phyloP scores from a whole-genome alignment of 2,888 invertebrate species.

The Euzophera pinguis region DNA sequence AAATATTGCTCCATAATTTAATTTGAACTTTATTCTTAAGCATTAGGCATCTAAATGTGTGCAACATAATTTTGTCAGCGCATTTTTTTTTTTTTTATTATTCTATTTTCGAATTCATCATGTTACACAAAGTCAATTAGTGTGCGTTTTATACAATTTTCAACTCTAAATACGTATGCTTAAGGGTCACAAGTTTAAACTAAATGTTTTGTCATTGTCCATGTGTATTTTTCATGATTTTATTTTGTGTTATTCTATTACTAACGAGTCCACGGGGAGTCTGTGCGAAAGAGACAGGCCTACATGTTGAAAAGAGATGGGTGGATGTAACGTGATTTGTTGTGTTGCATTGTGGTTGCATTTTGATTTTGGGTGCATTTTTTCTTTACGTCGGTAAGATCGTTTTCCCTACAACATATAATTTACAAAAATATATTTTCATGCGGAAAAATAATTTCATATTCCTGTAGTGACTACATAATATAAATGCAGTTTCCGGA shows the following conservation, averaged over 20 bases:
- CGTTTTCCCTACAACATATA: too few species aligned
- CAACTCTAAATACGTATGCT: slow-evolving; percentile 18
- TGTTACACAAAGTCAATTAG: neutral
- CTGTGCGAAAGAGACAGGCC: slow-evolving; percentile 39
- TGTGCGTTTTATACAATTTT: slow-evolving; percentile 18
- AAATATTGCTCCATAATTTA: slow-evolving; percentile 10
- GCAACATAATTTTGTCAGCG: neutral
- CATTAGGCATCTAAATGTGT: slow-evolving; percentile 17
- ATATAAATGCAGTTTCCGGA: too few species aligned
- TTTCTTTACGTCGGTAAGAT: too few species aligned
- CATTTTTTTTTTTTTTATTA: slow-evolving; percentile 10
- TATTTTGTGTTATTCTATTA: slow-evolving; percentile 73
- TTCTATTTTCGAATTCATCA: slow-evolving; percentile 7
- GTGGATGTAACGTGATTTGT: slow-evolving; percentile 45
- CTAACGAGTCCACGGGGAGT: slow-evolving; percentile 71
- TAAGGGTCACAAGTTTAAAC: slow-evolving; percentile 26
- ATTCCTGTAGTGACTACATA: too few species aligned
- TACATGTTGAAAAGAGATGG: slow-evolving; percentile 31
- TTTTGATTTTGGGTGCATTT: slow-evolving; percentile 12
- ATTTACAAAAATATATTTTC: too few species aligned
- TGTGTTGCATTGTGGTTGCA: slow-evolving; percentile 53
- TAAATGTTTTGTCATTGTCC: slow-evolving; percentile 20
- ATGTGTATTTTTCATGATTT: slow-evolving; percentile 60
- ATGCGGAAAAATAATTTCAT: too few species aligned
- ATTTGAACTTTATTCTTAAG: slow-evolving; percentile 25